Evolutionary conservation across 2,113 vertebrate species (phyloP), one percentile per base, ranked within the genome.

Genomic region (Natator depressus): DNA sequence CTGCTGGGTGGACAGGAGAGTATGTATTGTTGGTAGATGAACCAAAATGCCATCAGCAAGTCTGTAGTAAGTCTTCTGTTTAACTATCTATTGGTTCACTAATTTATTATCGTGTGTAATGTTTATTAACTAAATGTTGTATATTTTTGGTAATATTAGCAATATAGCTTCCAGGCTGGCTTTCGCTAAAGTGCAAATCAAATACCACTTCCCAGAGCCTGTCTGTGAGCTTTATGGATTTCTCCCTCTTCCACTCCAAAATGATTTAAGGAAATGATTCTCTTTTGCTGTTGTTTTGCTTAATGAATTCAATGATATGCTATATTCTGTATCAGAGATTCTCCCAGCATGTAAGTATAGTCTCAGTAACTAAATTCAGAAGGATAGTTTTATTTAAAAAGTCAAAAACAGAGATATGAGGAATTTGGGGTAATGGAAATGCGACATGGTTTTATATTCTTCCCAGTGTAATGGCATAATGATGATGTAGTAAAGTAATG

Each of bases 131-230:
- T 2, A 16, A 3, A 25, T 88, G 82, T 87, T 89, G 16, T 59
- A 8, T 82, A 49, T n/a, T 95, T 62, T 93, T 76, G 6, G 53
- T 46, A 12, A 8, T 53, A 84, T 4, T 27, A 42, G 5, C 42
- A 29, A 0, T 35, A 3, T 24, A 62, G 4, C 86, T 93, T 96
- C 35, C 84, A 88, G 49, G 50, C 46, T 87, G 35, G 29, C 54
- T 84, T 62, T 88, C 55, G 31, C 62, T 91, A 87, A 69, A 55
- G 16, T 89, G 25, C 9, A 90, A 96, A 80, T 80, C 50, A 84
- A 94, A 95, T 81, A 62, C 46, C 84, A 38, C 2, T 91, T 96
- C 27, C 46, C 53, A 80, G 93, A 94, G 91, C 22, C 3, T 96
- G 80, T 38, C 86, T 90, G 14, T 57, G 69, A 89, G 49, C 88